These are phyloP conservation scores for Chionomys nivalis DNA, from an alignment of 2,113 vertebrate species.

Conservation along the genomic window DNA sequence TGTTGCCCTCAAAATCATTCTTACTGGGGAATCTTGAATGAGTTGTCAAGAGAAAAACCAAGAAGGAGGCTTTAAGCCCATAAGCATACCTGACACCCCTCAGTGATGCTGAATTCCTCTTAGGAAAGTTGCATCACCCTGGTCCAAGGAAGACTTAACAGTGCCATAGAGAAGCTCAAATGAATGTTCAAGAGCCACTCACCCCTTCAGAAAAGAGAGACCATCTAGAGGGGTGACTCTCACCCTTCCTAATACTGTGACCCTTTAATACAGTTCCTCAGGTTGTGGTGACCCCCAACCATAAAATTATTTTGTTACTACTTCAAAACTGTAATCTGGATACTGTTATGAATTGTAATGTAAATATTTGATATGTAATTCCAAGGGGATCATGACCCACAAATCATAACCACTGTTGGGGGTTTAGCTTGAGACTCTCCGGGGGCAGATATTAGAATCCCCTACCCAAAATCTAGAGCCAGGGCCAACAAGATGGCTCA, in stretches of 20 bases:
- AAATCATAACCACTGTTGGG: background rate
- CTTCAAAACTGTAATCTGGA: background rate
- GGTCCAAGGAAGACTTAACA: background rate
- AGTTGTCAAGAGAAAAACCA: background rate
- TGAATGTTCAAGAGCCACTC: background rate
- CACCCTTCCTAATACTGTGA: background rate
- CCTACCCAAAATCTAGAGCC: background rate
- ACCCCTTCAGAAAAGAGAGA: background rate
- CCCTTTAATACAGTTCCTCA: background rate
- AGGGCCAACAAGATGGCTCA: background rate
- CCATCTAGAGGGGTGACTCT: background rate
- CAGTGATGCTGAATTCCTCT: background rate
- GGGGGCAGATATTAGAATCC: background rate
- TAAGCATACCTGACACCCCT: background rate
- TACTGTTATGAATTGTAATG: background rate
- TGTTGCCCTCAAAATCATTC: background rate
- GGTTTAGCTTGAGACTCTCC: background rate
- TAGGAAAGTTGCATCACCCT: background rate
- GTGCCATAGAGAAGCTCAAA: background rate
- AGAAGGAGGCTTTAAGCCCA: background rate
- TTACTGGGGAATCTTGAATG: background rate
- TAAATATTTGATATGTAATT: background rate
- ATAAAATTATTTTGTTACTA: background rate
- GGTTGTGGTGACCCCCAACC: background rate
- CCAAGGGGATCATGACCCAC: background rate